Conservation (phyloP, 2,888 invertebrate species). For the Thera obeliscata region DNA sequence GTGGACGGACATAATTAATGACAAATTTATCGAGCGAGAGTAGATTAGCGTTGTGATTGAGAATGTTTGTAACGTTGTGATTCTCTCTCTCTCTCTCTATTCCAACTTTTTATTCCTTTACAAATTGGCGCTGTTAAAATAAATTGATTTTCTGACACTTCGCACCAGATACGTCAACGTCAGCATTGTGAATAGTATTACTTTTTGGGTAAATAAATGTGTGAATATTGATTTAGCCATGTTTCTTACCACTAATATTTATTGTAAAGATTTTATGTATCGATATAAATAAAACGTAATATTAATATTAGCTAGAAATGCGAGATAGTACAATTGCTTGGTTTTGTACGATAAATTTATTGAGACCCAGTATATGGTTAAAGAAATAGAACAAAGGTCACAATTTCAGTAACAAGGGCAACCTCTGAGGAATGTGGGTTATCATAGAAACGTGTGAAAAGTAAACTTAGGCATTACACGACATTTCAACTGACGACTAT, state of each 20-base stretch:
- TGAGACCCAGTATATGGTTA: not conserved
- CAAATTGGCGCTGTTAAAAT: slow-evolving; percentile 47
- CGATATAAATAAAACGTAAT: too few relatives aligned
- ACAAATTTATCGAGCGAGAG: slow-evolving; percentile 35
- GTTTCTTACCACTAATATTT: too few relatives aligned
- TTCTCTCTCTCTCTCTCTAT: slow-evolving; percentile 43
- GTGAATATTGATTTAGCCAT: too few relatives aligned
- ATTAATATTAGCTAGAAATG: too few relatives aligned
- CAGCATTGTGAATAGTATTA: not conserved
- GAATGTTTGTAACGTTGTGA: slow-evolving; percentile 24
- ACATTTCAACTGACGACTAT: slow-evolving; percentile 63
- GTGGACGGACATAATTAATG: slow-evolving; percentile 21
- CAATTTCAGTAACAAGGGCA: not conserved
- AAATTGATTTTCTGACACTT: slow-evolving; percentile 46
- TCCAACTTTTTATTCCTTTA: slow-evolving; percentile 43
- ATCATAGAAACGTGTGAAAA: slow-evolving; percentile 65
- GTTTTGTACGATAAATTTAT: too few relatives aligned
- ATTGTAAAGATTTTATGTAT: too few relatives aligned
- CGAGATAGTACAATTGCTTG: too few relatives aligned
- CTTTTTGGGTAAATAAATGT: too few relatives aligned
- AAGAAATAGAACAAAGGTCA: not conserved
- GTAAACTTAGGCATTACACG: slow-evolving; percentile 60
- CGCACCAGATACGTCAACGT: slow-evolving; percentile 18
- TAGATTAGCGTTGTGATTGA: slow-evolving; percentile 44
- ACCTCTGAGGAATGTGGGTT: slow-evolving; percentile 20